Percentiles rank a stretch among this genome's conserved stretches.
Conservation (phyloP, 2,888 invertebrate genomes). For the Oligia strigilis region DNA sequence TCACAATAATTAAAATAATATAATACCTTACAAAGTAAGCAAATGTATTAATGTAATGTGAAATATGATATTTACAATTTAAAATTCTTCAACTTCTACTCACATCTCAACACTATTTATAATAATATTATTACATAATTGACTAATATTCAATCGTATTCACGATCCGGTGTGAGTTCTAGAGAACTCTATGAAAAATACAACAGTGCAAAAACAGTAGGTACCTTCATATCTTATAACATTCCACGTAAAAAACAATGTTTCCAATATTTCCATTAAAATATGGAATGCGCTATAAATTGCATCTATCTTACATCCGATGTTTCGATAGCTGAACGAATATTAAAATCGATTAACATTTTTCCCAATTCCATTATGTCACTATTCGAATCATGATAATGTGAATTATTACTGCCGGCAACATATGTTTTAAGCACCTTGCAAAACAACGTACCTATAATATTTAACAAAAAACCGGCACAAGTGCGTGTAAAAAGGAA, state of each 20-base stretch:
- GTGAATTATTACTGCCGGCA: slow-evolving; percentile 61
- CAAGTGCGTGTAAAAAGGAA: neutral
- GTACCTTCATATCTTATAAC: neutral
- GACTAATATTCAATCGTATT: no score
- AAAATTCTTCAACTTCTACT: no score
- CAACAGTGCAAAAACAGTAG: neutral
- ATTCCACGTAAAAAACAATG: neutral
- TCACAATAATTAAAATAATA: no score
- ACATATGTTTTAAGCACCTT: slow-evolving; percentile 21
- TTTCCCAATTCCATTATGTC: slow-evolving; percentile 59
- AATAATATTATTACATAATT: no score
- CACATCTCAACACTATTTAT: no score
- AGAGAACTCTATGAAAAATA: neutral
- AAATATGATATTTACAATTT: no score
- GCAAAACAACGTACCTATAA: neutral
- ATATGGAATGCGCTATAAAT: slow-evolving; percentile 33
- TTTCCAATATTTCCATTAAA: slow-evolving; percentile 22
- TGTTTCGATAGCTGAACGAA: slow-evolving; percentile 34
- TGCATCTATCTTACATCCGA: slow-evolving; percentile 23
- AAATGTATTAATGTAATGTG: no score
- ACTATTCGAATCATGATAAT: slow-evolving; percentile 58
- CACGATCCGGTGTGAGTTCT: no score
- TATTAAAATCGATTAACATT: slow-evolving; percentile 63
- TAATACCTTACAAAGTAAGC: no score
- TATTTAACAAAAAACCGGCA: neutral